Base-by-base conservation (phyloP, 2,797 vertebrate genomes). In the Discoglossus pictus region DNA sequence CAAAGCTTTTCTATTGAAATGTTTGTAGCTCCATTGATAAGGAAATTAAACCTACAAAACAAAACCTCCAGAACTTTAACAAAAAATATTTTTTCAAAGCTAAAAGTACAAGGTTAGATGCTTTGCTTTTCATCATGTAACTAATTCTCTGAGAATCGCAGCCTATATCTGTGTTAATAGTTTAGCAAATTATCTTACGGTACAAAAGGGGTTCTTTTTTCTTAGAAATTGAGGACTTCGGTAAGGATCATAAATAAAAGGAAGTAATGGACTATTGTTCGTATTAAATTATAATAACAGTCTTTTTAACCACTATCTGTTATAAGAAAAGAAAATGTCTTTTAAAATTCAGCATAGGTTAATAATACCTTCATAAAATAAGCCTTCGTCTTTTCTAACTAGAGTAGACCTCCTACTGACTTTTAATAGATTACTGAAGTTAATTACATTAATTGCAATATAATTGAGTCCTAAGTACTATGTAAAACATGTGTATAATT, bases 361-460 rank as follows among this genome's bases (percentile, higher is more conserved):
- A 90, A 92, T 92, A 90, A 92, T 85, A 92, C 88, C 87, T 90
- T 87, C 80, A 81, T 85, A 81, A 87, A 85, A 84, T 83, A 83
- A 84, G 87, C 79, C 72, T 82, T 87, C 85, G 87, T 87, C 89
- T 89, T 83, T 87, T 80, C 87, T 87, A 85, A 88, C 86, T 87
- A 88, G 88, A 90, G 85, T 89, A 90, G 89, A 84, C 89, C 88
- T 91, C 89, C 88, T 86, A 88, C 89, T 88, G 89, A 90, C 89
- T 90, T 90, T 88, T 92, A 89, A 88, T 87, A 83, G 87, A 90
- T 91, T 90, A 91, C 90, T 89, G 88, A 84, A 88, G 87, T 88
- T 92, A 90, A 92, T 91, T 91, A 88, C 90, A 89, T 92, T 90
- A 91, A 92, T 91, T 92, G 89, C 88, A 89, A 92, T 91, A 89